Conservation (phyloP, 2,888 invertebrate species). For the Polydrusus cervinus region DNA sequence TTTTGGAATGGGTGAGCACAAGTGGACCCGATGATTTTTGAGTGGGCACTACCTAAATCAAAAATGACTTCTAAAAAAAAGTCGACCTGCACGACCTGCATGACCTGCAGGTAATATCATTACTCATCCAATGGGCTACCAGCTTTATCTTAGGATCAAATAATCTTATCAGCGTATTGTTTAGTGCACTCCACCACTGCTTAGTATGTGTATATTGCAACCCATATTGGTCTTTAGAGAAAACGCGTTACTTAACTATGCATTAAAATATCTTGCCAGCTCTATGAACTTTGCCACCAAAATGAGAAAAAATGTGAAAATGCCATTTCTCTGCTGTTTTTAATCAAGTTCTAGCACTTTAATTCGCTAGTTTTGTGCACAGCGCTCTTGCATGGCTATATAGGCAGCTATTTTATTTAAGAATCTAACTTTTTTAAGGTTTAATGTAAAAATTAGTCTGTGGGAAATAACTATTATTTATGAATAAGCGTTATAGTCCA, state of each 20-base stretch:
- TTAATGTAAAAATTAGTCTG: not conserved
- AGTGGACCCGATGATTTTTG: too few relatives aligned
- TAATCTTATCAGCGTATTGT: not conserved
- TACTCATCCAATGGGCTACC: too few relatives aligned
- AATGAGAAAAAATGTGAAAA: constrained; percentile 38
- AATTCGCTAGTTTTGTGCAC: constrained; percentile 37
- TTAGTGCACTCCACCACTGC: constrained; percentile 29
- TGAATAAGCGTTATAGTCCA: too few relatives aligned
- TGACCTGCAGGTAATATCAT: too few relatives aligned
- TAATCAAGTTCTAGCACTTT: constrained; percentile 48
- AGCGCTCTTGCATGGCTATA: not conserved
- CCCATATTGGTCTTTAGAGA: constrained; percentile 65
- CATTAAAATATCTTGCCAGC: constrained; percentile 64
- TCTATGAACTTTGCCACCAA: constrained; percentile 31
- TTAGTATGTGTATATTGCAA: constrained; percentile 60
- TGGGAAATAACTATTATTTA: not conserved
- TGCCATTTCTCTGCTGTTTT: constrained; percentile 41
- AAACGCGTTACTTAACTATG: constrained; percentile 66
- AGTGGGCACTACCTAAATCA: too few relatives aligned
- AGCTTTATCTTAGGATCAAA: too few relatives aligned
- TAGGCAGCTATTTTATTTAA: constrained; percentile 3
- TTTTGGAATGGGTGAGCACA: too few relatives aligned
- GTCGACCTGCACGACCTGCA: too few relatives aligned
- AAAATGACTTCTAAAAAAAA: too few relatives aligned
- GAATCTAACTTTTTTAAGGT: not conserved